Evolutionary conservation across 1,140 invertebrate genomes (phyloP), one percentile per base, ranked within the genome.

Genomic region (Pogonomyrmex barbatus): DNA sequence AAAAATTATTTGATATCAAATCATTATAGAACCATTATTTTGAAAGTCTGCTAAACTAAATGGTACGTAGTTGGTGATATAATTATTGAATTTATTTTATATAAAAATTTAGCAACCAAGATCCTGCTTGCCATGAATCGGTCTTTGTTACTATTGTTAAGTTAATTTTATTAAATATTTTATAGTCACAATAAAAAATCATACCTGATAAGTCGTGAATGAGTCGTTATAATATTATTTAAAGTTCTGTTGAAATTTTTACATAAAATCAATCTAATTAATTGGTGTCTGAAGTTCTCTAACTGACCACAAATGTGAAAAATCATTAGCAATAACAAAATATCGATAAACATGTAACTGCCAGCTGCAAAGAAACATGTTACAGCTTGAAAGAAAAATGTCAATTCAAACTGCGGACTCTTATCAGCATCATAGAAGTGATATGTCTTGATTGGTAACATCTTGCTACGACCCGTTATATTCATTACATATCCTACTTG

Each of bases 271-370:
- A 78, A 47, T 4, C 8, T 52, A 8, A 50, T 4, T 14, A 75
- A 4, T 24, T 17, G 60, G 2, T 12, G 4, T 39, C 17, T 30
- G 6, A 78, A 78, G 4, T 78, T 78, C 17, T 65, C 58, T 33
- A 78, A 47, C 2, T 87, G 85, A 1, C 56, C 65, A 2, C 56
- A 63, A 39, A 87, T 87, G 14, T 79, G 73, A 45, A 86, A 10
- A 6, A 79, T 47, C 4, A 54, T 9, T 10, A 79, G 0, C 10
- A 56, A 39, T 30, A 86, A 78, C 2, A 87, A 56, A 12, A 5
- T 54, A 39, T 87, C 85, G 0, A 87, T 4, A 2, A 14, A 42
- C 1, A 36, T 9, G 14, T 87, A 87, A 87, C 42, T 33, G 14
- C 17, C n/a, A 33, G 4, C 4, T 0, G 4, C 0, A 9, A 78